Conservation (phyloP, 2,888 invertebrate species). For the Tineola bisselliella region DNA sequence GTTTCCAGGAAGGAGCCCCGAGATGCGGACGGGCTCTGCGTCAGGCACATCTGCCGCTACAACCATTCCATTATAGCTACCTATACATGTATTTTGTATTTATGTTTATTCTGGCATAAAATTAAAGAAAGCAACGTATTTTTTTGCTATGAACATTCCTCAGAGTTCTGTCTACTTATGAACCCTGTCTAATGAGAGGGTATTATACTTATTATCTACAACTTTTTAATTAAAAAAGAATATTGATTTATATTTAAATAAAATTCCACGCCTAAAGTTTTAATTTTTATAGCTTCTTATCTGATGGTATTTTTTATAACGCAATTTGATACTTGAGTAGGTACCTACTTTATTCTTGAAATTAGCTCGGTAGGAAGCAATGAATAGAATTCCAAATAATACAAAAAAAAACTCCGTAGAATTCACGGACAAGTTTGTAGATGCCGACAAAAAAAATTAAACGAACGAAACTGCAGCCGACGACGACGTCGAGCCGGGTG, state of each 20-base stretch:
- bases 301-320: not conserved
- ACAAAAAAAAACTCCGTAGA: constrained; percentile 13
- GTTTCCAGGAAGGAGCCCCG: constrained; percentile 52
- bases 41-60: not conserved
- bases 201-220: too few relatives aligned
- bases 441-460: constrained; percentile 18
- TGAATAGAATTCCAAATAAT: constrained; percentile 13
- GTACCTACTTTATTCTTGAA: not conserved
- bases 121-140: not conserved
- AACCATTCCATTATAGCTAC: not conserved
- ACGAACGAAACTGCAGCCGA: constrained; percentile 17
- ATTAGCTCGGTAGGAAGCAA: constrained; percentile 9
- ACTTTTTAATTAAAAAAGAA: too few relatives aligned
- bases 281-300: too few relatives aligned
- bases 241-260: too few relatives aligned
- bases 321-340: not conserved
- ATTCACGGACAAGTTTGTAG: constrained; percentile 16
- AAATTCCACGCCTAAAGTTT: too few relatives aligned
- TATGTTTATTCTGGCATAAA: not conserved
- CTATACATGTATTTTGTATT: not conserved
- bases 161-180: too few relatives aligned
- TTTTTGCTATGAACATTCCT: too few relatives aligned
- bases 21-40: constrained; percentile 4
- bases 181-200: too few relatives aligned
- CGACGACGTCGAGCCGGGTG: constrained; percentile 1